Base-by-base conservation (phyloP, 2,113 vertebrate genomes). In the Variabilichromis moorii region DNA sequence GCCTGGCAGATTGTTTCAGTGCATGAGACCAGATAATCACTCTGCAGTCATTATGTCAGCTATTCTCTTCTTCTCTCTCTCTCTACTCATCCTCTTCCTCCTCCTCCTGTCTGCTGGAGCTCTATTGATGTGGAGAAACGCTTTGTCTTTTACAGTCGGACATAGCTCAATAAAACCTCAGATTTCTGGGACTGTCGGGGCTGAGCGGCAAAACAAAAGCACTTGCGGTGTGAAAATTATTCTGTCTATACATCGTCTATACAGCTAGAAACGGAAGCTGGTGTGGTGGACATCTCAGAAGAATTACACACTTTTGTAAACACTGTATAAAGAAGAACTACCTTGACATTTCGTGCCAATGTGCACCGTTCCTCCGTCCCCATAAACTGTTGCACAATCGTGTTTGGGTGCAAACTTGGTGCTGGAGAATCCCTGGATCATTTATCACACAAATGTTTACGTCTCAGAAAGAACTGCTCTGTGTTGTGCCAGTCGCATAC, bases 1-100 rank as follows among this genome's bases (percentile, higher is more conserved):
- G 89, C 86, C 81, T 40, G 73, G 80, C 57, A 89, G 93, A 94
- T 93, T 91, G 91, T 95, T 94, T 95, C 86, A 90, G 93, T 85
- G 91, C 91, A 90, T 84, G 89, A 94, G 90, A 93, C 83, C 92
- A 87, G 92, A 93, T 93, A 93, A 94, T 95, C 93, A 93, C 91
- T 90, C 90, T 66, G 85, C 90, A 93, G 93, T 90, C 91, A 92
- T 93, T 92, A 89, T 92, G 88, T 93, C 91, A 84, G 89, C 88
- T 78, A 50, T 88, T 85, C 63, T 87, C 35, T 26, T 57, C 59
- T 33, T 66, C 59, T 73, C 42, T 33, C 54, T 85, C 57, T 66
- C 31, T 66, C 61, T 66, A 16, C 31, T 68, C 61, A 54, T 80
- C 24, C 50, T 79, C 61, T 13, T 66, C 33, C 33, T 66, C 61